Percentiles rank a stretch among this genome's conserved stretches.
Conservation (phyloP, 92 coral and sea anemone genomes). For the Heliopora coerulea region DNA sequence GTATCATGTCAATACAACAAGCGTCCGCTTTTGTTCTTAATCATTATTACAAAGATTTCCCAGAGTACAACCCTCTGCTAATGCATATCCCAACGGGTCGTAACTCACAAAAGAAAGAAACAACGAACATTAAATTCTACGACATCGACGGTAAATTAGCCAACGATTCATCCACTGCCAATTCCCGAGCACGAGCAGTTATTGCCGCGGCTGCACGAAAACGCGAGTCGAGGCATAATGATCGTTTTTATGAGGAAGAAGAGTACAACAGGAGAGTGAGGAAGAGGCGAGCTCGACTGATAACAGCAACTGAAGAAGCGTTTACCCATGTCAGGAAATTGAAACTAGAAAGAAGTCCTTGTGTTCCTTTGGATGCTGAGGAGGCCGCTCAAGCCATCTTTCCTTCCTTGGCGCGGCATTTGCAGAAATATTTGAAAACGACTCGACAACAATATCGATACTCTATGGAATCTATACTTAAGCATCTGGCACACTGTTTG, state of each 20-base stretch:
- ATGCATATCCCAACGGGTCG: conserved; percentile 80
- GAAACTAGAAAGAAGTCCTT: conserved; percentile 90
- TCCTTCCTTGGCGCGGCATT: conserved; percentile 97
- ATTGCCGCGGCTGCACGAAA: conserved; percentile 90
- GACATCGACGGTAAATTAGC: conserved; percentile 86
- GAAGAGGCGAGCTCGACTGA: conserved; percentile 80
- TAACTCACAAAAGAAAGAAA: conserved; percentile 71
- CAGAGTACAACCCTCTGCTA: conserved; percentile 90
- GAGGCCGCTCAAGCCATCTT: conserved; percentile 97
- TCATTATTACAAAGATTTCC: conserved; percentile 96
- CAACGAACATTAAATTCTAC: conserved; percentile 92
- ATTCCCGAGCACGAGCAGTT: conserved; percentile 89
- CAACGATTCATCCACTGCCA: conserved; percentile 69
- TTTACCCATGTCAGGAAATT: conserved; percentile 88
- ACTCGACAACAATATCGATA: conserved; percentile 96
- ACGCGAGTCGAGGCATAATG: conserved; percentile 91
- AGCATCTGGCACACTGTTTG: conserved; percentile 95
- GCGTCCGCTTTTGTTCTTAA: conserved; percentile 89
- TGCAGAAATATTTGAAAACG: conserved; percentile 94
- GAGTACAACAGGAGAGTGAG: conserved; percentile 84
- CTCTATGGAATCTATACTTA: conserved; percentile 92
- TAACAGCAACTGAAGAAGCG: conserved; percentile 87
- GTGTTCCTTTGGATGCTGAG: conserved; percentile 97
- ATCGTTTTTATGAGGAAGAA: conserved; percentile 95
- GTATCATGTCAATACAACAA: conserved; percentile 88